These are phyloP conservation scores for Arion vulgaris DNA, from an alignment of 1,140 invertebrate species.

Conservation along the genomic window DNA sequence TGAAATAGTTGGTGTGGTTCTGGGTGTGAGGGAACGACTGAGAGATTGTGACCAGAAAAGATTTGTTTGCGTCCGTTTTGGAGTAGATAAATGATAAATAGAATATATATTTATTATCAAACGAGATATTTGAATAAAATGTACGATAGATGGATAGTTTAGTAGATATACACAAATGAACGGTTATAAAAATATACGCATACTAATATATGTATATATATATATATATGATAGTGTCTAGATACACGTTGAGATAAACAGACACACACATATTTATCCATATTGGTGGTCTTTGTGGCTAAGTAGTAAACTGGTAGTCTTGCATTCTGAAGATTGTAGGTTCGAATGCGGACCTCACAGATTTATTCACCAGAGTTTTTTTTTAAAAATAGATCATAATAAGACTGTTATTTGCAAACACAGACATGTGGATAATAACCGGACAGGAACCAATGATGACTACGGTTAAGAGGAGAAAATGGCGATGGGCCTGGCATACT, in stretches of 20 bases:
- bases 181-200: not conserved
- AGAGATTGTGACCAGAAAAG: not conserved
- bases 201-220: not conserved
- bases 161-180: not conserved
- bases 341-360: too few relatives aligned
- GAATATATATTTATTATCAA: not conserved
- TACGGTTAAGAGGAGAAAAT: too few relatives aligned
- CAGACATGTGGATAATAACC: too few relatives aligned
- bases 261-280: too few relatives aligned
- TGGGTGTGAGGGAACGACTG: not conserved
- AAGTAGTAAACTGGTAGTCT: too few relatives aligned
- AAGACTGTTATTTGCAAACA: too few relatives aligned
- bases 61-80: not conserved
- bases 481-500: too few relatives aligned
- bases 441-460: too few relatives aligned
- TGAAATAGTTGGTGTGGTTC: not conserved
- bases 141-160: not conserved
- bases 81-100: not conserved
- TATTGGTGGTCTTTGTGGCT: too few relatives aligned
- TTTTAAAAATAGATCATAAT: too few relatives aligned
- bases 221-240: not conserved
- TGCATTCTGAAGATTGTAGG: too few relatives aligned
- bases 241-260: not conserved
- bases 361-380: too few relatives aligned
- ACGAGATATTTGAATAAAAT: not conserved